Conservation (phyloP, 1,140 invertebrate genomes). For the Gryon sp. region DNA sequence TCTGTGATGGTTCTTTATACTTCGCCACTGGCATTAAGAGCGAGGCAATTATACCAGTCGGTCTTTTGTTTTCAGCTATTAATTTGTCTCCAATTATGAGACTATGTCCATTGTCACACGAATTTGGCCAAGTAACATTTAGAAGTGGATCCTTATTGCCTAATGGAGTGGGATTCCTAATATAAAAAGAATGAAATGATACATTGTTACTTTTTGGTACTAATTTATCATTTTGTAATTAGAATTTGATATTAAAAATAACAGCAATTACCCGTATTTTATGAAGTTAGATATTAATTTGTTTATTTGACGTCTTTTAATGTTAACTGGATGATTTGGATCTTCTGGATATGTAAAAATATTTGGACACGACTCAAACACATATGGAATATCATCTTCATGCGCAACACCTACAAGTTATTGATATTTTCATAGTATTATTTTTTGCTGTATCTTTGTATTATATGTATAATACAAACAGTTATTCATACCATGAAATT, state of each 20-base stretch:
- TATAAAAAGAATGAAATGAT: constrained; percentile 3
- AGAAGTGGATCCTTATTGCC: constrained; percentile 12
- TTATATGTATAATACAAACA: neutral
- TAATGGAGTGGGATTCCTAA: constrained; percentile 22
- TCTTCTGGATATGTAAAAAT: neutral
- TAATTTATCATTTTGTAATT: no score
- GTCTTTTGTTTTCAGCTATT: constrained; percentile 7
- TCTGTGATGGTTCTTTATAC: constrained; percentile 1
- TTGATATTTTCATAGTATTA: neutral
- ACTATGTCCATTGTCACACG: constrained; percentile 5
- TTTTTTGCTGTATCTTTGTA: neutral
- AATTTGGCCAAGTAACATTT: constrained; percentile 26
- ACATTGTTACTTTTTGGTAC: no score
- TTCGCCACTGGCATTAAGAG: neutral
- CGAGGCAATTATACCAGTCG: constrained; percentile 4
- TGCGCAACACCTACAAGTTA: neutral
- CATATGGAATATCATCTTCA: neutral
- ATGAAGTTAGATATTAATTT: neutral
- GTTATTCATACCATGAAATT: neutral
- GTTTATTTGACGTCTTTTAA: neutral
- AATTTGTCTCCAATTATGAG: constrained; percentile 20
- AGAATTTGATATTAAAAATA: no score
- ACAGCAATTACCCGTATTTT: neutral
- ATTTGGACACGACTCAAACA: neutral
- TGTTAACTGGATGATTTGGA: neutral